Evolutionary conservation across 2,113 vertebrate genomes (phyloP), one percentile per base, ranked within the genome.

Genomic region (Monopterus albus): DNA sequence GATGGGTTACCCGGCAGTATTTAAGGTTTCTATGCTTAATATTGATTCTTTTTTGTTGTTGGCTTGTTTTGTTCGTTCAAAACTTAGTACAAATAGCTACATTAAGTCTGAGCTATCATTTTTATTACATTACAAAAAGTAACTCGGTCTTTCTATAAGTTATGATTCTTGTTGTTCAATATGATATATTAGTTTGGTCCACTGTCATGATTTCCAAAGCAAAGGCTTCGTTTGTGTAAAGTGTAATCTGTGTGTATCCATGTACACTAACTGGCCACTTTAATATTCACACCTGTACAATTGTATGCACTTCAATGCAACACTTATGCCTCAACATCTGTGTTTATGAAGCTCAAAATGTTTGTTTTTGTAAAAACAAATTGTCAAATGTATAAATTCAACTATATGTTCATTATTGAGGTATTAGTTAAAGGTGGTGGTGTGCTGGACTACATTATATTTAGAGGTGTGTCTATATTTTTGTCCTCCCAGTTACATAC

Each of bases 31-130:
- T 82, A 63, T 75, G 77, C 49, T 57, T 79, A 58, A 55, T 40
- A 28, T 72, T 81, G 29, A 40, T 64, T 62, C 53, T 79, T 64
- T 38, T 68, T 42, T 56, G n/a, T 52, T 35, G n/a, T 46, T 63
- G n/a, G n/a, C n/a, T n/a, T n/a, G n/a, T 57, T 67, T 67, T 71
- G 38, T 68, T 79, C 78, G 47, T 67, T 86, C 83, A 86, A 89
- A 92, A 85, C 69, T 72, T 85, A 81, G 79, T 88, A 91, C 61
- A 89, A 91, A 92, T 72, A 89, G 88, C 89, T 87, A 92, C 91
- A 88, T 86, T n/a, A 87, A 75, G 58, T 87, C 82, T 68, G 86
- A 91, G 84, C 86, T 91, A 88, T 85, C 40, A 77, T 82, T 83
- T 78, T 56, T 66, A 73, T 79, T 86, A 89, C 75, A 86, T 83